Evolutionary conservation across 2,113 vertebrate genomes (phyloP).

Genomic region (Ibidorhyncha struthersii): DNA sequence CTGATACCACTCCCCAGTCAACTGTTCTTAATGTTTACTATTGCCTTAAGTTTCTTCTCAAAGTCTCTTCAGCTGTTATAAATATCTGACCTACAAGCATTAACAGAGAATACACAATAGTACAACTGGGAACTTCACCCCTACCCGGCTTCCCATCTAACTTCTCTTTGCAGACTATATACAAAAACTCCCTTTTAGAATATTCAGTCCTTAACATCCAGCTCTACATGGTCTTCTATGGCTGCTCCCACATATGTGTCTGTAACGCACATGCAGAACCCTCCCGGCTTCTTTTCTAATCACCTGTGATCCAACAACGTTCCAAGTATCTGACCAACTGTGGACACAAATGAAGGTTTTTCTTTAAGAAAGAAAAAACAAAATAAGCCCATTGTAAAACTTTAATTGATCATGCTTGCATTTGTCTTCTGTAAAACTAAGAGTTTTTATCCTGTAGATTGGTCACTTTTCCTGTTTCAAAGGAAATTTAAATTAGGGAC

Average conservation of each 20-base stretch:
- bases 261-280: background rate
- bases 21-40: background rate
- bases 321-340: background rate
- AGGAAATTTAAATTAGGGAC: background rate
- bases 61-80: background rate
- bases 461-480: background rate
- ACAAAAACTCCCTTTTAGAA: background rate
- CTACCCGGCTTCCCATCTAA: background rate
- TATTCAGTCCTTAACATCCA: background rate
- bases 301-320: background rate
- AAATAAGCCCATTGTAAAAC: background rate
- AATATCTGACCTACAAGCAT: background rate
- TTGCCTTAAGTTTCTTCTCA: background rate
- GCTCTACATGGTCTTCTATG: fast-evolving
- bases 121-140: background rate
- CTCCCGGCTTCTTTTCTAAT: background rate
- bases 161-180: background rate
- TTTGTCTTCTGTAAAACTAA: background rate
- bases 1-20: too few relatives aligned
- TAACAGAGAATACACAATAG: background rate
- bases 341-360: fast-evolving
- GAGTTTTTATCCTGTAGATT: background rate
- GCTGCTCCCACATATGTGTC: background rate
- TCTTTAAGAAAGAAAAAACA: background rate
- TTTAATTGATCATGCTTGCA: fast-evolving